A percentile compares a stretch with the other conserved stretches of the same genome.
phyloP scores from a whole-genome alignment of 2,797 vertebrate species.

The Coregonus suidteri region DNA sequence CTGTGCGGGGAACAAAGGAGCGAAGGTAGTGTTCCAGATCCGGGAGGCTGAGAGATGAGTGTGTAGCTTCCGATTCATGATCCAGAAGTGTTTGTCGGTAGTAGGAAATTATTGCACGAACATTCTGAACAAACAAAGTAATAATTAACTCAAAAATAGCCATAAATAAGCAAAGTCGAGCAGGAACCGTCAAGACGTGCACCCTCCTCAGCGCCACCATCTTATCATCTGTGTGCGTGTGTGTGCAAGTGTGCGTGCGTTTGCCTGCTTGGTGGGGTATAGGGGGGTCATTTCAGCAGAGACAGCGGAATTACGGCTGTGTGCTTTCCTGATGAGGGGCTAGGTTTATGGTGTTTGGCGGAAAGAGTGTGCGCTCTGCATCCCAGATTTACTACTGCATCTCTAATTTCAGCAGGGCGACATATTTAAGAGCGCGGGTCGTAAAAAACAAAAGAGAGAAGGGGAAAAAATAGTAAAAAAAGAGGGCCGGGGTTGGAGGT shows the following conservation, averaged over 20 bases:
- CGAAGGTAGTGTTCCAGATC: too few species aligned
- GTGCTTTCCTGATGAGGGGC: constrained; percentile 40
- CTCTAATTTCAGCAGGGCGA: constrained; percentile 72
- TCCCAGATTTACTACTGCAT: constrained; percentile 70
- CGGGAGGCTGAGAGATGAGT: too few species aligned
- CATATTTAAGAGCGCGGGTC: constrained; percentile 75
- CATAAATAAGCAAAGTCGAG: too few species aligned
- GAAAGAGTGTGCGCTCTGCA: constrained; percentile 45
- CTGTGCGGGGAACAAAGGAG: too few species aligned
- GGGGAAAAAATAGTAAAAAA: constrained; percentile 39
- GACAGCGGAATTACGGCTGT: constrained; percentile 14
- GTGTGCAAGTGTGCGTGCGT: background rate
- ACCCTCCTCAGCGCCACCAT: too few species aligned
- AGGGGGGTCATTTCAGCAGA: constrained; percentile 20
- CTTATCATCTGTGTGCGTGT: background rate
- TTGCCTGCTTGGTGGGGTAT: constrained; percentile 9
- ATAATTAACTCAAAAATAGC: too few species aligned
- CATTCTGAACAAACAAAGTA: too few species aligned
- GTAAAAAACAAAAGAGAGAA: constrained; percentile 60
- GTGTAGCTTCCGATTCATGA: too few species aligned
- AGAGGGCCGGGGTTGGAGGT: constrained; percentile 72
- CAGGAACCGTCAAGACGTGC: too few species aligned
- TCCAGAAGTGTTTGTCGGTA: too few species aligned
- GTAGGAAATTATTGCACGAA: too few species aligned
- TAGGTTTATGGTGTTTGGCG: constrained; percentile 61